phyloP scores from a whole-genome alignment of 2,888 invertebrate genomes.

The Pseudococcus jackbeardsleyi region DNA sequence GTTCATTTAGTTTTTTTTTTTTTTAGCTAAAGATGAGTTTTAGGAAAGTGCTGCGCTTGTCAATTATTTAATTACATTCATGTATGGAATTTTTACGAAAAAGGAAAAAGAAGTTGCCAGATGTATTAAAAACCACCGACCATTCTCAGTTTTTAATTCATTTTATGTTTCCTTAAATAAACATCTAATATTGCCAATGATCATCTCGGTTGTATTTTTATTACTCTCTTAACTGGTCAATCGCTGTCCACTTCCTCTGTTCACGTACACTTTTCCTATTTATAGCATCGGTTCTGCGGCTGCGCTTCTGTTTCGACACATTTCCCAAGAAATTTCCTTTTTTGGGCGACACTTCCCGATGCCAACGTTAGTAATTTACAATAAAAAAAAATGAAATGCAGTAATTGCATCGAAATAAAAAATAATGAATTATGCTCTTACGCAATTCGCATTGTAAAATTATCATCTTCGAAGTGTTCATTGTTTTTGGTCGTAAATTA shows the following conservation, averaged over 20 bases:
- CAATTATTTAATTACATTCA: too few species aligned
- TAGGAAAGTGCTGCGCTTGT: too few species aligned
- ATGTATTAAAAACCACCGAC: too few species aligned
- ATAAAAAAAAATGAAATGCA: neutral
- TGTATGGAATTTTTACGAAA: too few species aligned
- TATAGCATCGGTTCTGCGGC: neutral
- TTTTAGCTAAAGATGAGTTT: too few species aligned
- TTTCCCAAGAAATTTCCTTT: conserved; percentile 32
- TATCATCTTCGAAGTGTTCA: neutral
- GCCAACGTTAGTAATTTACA: neutral
- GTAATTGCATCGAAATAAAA: neutral
- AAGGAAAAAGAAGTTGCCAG: too few species aligned
- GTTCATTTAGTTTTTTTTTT: too few species aligned
- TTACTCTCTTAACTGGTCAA: neutral
- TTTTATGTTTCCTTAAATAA: neutral
- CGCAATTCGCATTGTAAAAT: neutral
- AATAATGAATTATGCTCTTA: neutral
- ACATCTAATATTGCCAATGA: neutral
- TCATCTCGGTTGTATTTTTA: neutral
- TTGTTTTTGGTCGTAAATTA: neutral
- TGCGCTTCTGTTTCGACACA: neutral
- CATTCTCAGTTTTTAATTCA: too few species aligned
- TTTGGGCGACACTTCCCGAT: conserved; percentile 2
- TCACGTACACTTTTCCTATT: neutral
- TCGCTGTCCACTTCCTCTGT: neutral